These are phyloP conservation scores for Passer montanus DNA, from an alignment of 2,113 vertebrate genomes.

Conservation along the genomic window DNA sequence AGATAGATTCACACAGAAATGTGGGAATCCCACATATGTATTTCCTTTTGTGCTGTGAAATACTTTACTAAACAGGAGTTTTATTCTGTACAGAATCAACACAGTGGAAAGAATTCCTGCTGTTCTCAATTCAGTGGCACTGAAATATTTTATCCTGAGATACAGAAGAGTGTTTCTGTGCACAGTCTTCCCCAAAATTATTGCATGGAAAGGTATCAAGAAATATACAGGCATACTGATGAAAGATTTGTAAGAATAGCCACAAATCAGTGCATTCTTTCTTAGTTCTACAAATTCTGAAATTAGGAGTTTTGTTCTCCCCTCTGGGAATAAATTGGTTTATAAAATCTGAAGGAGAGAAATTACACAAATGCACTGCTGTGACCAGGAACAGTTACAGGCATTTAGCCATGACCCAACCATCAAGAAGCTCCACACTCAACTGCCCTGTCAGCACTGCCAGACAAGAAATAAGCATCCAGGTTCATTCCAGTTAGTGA, in stretches of 20 bases:
- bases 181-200: neutral
- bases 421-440: neutral
- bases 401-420: neutral
- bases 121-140: neutral
- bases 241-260: neutral
- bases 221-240: neutral
- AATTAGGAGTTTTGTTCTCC: neutral
- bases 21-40: neutral
- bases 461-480: neutral
- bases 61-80: neutral
- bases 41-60: neutral
- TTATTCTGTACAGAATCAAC: neutral
- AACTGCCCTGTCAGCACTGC: neutral
- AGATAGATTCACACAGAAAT: neutral
- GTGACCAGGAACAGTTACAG: rapidly evolving
- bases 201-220: neutral
- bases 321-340: neutral
- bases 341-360: neutral
- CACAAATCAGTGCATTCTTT: neutral
- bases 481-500: neutral
- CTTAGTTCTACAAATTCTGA: neutral
- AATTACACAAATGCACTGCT: neutral
- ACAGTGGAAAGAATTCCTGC: rapidly evolving
- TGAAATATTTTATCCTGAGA: neutral
- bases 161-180: neutral